These are phyloP conservation scores for Tenthredo livida DNA, from an alignment of 2,888 invertebrate genomes.

Conservation along the genomic window DNA sequence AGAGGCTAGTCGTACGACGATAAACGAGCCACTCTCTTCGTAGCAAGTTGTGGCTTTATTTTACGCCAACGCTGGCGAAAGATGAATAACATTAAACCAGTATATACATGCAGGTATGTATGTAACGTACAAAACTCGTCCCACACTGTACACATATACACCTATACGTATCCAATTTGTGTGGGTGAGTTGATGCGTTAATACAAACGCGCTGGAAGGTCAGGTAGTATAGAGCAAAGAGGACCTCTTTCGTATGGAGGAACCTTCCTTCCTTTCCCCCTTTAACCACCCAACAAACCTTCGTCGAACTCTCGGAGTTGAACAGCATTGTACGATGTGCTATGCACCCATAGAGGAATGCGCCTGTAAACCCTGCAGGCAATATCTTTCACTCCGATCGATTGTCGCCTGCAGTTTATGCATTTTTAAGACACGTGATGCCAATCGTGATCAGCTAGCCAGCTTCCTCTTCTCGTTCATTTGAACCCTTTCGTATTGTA, in stretches of 20 bases:
- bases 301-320: neutral
- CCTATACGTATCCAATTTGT: neutral
- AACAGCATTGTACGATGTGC: neutral
- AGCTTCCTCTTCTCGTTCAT: neutral
- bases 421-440: neutral
- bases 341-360: neutral
- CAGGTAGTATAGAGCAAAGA: constrained; percentile 3
- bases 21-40: neutral
- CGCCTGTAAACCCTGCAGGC: neutral
- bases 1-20: neutral
- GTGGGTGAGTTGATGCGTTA: neutral
- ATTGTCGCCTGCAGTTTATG: neutral
- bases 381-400: neutral
- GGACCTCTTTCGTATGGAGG: constrained; percentile 1
- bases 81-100: constrained; percentile 17
- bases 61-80: constrained; percentile 22
- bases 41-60: neutral
- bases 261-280: neutral
- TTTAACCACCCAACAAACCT: neutral
- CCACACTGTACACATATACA: neutral
- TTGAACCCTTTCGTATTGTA: neutral
- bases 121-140: constrained; percentile 17
- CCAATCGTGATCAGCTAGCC: neutral
- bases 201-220: constrained; percentile 1
- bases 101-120: neutral